A percentile compares a stretch with the other conserved stretches of the same genome.
Conservation (phyloP, 2,888 invertebrate genomes). For the Silvanus unidentatus region DNA sequence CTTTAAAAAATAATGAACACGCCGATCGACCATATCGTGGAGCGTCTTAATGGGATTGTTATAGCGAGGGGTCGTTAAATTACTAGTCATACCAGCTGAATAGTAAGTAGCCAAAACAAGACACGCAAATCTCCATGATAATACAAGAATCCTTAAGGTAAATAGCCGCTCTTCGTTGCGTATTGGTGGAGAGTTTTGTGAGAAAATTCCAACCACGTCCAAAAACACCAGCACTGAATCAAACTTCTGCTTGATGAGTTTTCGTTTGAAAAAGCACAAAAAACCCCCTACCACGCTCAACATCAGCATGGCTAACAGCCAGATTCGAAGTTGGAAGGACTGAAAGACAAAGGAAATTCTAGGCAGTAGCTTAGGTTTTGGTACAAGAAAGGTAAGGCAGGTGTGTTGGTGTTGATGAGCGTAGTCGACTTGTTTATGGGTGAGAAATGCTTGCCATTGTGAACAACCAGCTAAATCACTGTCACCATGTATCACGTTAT, state of each 20-base stretch:
- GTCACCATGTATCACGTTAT: constrained; percentile 15
- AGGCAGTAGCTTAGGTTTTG: constrained; percentile 29
- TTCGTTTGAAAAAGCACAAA: too few species aligned
- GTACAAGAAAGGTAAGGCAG: constrained; percentile 31
- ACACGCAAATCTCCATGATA: too few species aligned
- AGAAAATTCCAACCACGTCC: too few species aligned
- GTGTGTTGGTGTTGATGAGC: constrained; percentile 23
- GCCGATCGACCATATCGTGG: constrained; percentile 18
- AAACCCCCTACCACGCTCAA: neutral
- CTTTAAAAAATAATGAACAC: neutral
- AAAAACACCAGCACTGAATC: too few species aligned
- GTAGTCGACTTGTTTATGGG: constrained; percentile 14
- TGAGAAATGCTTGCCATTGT: constrained; percentile 18
- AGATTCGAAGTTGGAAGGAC: constrained; percentile 19
- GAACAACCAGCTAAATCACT: constrained; percentile 29
- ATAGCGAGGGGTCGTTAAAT: constrained; percentile 18
- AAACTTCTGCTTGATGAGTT: too few species aligned
- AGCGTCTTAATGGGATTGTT: constrained; percentile 19
- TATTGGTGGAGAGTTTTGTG: too few species aligned
- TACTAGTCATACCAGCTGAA: constrained; percentile 23
- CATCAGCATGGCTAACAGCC: constrained; percentile 4
- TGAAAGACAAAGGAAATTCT: constrained; percentile 27
- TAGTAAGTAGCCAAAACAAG: constrained; percentile 18
- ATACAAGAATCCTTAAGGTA: too few species aligned
- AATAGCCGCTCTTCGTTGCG: too few species aligned